Conservation (phyloP, 2,113 vertebrate genomes). For the Leucosticte australis region DNA sequence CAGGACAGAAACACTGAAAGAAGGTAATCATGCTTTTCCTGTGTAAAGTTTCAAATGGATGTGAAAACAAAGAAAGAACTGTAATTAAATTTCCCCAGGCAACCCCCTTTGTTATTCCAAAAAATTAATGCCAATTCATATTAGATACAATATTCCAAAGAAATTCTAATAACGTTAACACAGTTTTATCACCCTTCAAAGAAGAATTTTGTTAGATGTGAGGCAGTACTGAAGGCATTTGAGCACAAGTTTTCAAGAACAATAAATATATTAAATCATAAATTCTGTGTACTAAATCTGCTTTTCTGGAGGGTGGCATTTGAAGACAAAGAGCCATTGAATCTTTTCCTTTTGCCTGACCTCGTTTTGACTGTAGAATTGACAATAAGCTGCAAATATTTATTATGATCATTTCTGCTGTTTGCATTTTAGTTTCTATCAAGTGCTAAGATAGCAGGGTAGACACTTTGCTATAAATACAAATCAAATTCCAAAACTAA, state of each 20-base stretch:
- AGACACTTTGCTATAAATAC: not conserved
- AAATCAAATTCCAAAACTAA: not conserved
- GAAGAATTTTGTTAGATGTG: not conserved
- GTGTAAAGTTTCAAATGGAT: not conserved
- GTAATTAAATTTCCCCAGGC: not conserved
- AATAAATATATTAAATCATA: not conserved
- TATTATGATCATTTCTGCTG: not conserved
- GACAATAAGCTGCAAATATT: not conserved
- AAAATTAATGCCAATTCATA: not conserved
- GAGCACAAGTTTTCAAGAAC: not conserved
- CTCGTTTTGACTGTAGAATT: not conserved
- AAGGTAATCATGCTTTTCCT: not conserved
- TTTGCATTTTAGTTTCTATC: not conserved
- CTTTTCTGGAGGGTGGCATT: not conserved
- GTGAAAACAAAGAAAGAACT: not conserved
- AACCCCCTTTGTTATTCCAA: not conserved
- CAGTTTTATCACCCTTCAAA: not conserved
- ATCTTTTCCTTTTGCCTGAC: not conserved
- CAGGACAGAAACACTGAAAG: not conserved
- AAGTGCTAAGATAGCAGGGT: not conserved
- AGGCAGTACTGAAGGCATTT: not conserved
- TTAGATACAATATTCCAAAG: not conserved
- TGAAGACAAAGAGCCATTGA: not conserved
- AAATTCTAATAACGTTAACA: not conserved
- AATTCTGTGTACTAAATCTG: not conserved